These are phyloP conservation scores for Heterochromis multidens DNA, from an alignment of 2,113 vertebrate species.

Conservation along the genomic window DNA sequence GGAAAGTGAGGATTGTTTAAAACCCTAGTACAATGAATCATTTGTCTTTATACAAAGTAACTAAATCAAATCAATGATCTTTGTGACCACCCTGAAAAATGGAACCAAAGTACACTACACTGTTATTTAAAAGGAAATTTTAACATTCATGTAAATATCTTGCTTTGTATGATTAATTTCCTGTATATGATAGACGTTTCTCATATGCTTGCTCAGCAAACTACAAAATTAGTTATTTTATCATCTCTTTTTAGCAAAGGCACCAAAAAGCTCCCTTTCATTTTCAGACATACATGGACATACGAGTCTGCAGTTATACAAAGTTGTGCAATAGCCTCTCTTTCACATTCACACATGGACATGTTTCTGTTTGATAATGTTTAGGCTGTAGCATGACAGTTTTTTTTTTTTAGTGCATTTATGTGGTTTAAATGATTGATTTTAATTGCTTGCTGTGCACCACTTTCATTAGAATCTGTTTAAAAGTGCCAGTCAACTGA, in stretches of 20 bases:
- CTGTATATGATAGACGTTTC: not conserved
- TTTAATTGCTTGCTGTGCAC: too few relatives aligned
- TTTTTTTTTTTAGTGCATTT: not conserved
- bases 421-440: not conserved
- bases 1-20: not conserved
- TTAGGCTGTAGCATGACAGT: not conserved
- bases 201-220: too few relatives aligned
- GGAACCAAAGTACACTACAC: not conserved
- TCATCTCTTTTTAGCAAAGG: not conserved
- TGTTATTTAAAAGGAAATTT: too few relatives aligned
- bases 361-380: not conserved
- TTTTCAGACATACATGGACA: not conserved
- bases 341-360: not conserved
- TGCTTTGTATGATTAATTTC: not conserved
- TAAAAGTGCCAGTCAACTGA: too few relatives aligned
- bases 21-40: not conserved
- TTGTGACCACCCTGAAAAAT: not conserved
- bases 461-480: too few relatives aligned
- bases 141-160: not conserved
- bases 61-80: not conserved
- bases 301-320: not conserved
- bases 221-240: not conserved
- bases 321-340: not conserved
- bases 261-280: not conserved
- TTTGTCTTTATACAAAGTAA: not conserved